Conservation (phyloP, 2,888 invertebrate species). For the Scaptomyza tumidula region DNA sequence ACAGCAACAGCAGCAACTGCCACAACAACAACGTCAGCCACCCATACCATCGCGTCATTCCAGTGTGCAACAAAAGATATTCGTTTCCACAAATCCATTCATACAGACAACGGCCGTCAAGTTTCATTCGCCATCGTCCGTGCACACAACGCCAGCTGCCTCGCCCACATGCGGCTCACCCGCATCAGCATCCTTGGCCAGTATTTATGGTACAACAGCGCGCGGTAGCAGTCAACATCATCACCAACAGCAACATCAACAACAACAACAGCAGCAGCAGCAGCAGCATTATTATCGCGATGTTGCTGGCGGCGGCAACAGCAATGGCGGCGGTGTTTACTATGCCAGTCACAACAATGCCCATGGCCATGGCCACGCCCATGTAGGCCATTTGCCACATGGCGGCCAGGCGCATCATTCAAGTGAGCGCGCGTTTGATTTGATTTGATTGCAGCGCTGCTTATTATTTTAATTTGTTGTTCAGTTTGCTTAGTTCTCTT, state of each 20-base stretch:
- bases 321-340: conserved; percentile 67
- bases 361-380: conserved; percentile 40
- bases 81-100: conserved; percentile 85
- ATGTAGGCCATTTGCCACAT: conserved; percentile 50
- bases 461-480: conserved; percentile 39
- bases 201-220: conserved; percentile 75
- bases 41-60: conserved; percentile 83
- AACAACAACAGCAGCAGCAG: conserved; percentile 38
- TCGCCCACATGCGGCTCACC: conserved; percentile 82
- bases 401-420: conserved; percentile 74
- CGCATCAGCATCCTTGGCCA: conserved; percentile 62
- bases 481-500: conserved; percentile 14
- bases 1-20: conserved; percentile 62
- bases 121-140: conserved; percentile 77
- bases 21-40: conserved; percentile 77
- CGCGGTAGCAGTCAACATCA: conserved; percentile 61
- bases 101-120: conserved; percentile 84
- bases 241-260: conserved; percentile 42
- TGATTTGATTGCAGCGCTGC: conserved; percentile 61
- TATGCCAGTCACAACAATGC: conserved; percentile 67
- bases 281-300: conserved; percentile 68
- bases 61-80: conserved; percentile 84
- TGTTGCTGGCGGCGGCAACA: conserved; percentile 61
- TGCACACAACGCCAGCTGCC: conserved; percentile 66
- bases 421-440: conserved; percentile 82